Conservation (phyloP, 1,140 invertebrate genomes). For the Caenorhabditis elegans region DNA sequence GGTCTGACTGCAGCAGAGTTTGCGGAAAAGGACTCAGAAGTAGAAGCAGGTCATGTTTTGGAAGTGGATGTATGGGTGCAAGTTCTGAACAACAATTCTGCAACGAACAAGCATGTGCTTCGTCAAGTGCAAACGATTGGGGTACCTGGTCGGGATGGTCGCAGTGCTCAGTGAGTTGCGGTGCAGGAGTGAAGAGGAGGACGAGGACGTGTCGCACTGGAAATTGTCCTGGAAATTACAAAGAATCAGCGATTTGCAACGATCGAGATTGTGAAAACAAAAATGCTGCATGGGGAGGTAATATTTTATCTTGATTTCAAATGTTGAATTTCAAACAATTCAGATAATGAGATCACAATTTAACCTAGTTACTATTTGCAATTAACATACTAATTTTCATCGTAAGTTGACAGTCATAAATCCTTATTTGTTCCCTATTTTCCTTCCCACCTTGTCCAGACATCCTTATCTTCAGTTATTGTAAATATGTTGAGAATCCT, state of each 20-base stretch:
- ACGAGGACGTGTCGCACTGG: conserved; percentile 62
- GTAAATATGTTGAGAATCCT: no score
- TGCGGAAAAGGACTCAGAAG: conserved; percentile 71
- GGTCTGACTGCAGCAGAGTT: conserved; percentile 71
- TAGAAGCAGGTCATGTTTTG: conserved; percentile 67
- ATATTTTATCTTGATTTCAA: not conserved
- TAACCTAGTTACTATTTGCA: conserved; percentile 1
- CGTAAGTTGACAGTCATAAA: no score
- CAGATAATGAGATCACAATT: conserved; percentile 20
- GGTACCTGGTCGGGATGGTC: conserved; percentile 41
- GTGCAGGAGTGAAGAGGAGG: conserved; percentile 56
- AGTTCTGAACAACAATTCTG: conserved; percentile 61
- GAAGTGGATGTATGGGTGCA: conserved; percentile 49
- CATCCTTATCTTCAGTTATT: no score
- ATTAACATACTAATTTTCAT: no score
- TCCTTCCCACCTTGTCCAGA: not conserved
- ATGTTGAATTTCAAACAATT: not conserved
- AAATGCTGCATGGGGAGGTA: conserved; percentile 64
- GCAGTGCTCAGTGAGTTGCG: conserved; percentile 51
- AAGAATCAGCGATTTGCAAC: conserved; percentile 60
- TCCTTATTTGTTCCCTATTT: not conserved
- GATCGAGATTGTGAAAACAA: conserved; percentile 53
- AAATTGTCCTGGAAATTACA: conserved; percentile 60
- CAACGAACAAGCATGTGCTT: conserved; percentile 61
- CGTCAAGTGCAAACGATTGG: conserved; percentile 52